A percentile compares a stretch with the other conserved stretches of the same genome.
Conservation (phyloP, 2,797 vertebrate genomes). For the Muscicapa comitata region DNA sequence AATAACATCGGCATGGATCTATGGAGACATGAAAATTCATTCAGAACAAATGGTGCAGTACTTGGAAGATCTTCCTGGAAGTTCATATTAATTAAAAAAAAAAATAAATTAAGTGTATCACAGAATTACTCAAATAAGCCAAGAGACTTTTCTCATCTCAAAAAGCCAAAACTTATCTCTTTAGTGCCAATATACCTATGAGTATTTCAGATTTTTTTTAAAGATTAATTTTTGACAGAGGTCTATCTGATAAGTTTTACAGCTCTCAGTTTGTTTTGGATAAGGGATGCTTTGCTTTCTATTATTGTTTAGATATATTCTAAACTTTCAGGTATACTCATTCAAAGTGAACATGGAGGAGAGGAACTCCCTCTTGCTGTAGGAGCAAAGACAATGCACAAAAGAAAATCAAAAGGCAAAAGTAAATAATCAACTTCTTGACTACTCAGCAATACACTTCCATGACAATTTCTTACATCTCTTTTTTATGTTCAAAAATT, state of each 20-base stretch:
- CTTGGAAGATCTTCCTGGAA: not conserved
- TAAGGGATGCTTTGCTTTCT: not conserved
- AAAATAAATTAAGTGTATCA: not conserved
- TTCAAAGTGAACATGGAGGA: not conserved
- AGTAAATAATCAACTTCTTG: not conserved
- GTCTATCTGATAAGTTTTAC: not conserved
- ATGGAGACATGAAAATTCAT: not conserved
- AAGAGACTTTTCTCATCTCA: not conserved
- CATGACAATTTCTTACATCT: accelerated
- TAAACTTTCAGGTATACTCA: not conserved
- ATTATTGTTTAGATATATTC: not conserved
- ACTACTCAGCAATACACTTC: not conserved
- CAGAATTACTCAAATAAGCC: not conserved
- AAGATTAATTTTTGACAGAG: not conserved
- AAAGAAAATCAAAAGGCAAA: not conserved
- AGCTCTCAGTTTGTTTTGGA: not conserved
- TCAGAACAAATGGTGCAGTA: not conserved
- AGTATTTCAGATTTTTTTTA: not conserved
- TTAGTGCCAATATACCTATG: not conserved
- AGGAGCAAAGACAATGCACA: not conserved
- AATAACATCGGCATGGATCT: not conserved
- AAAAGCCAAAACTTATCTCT: not conserved
- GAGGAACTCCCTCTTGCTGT: not conserved
- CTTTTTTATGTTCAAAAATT: not conserved
- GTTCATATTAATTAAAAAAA: not conserved